Evolutionary conservation across 2,113 vertebrate genomes (phyloP), one percentile per base, ranked within the genome.

Genomic region (Emydocephalus ijimae): DNA sequence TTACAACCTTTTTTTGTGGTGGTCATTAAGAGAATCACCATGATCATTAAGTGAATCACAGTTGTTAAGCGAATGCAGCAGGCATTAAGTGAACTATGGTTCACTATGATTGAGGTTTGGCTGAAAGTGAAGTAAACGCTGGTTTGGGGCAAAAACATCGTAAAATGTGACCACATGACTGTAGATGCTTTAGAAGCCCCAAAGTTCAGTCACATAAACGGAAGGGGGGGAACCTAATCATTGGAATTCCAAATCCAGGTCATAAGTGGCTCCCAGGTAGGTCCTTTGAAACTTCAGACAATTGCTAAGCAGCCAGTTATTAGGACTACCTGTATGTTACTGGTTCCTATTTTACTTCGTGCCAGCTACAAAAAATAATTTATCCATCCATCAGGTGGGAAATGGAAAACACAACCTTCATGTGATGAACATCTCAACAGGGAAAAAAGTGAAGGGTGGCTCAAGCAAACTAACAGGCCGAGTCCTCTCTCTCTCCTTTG

Each of bases 391-490:
- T 81, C 96, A 99, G 99, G 98, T 99, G 94, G 99, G 99, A 59
- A 99, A 99, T 64, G 98, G 98, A 95, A 98, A 98, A 97, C 98
- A 99, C 94, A 98, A 98, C 74, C 97, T 99, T 92, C 98, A 99
- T 5, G 99, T 99, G 93, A 97, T 99, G 93, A 99, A 99, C 97
- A 99, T 99, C 97, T 99, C 99, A 93, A 99, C 98, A 0, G 98
- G 98, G 88, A 99, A 99, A 96, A 98, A 99, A 88, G 98, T 98
- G 57, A 98, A 99, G 89, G 98, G 99, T 0, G 98, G 98, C 48
- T 98, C 98, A 56, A 99, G 98, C 94, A 99, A 99, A 95, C 97
- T 99, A 89, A 99, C 98, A 0, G 98, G 99, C 29, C 97, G 98
- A 0, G 99, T 99, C 90, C 97, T 99, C 3, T 98, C 99, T 0